Percentiles rank a stretch among this genome's conserved stretches.
Evolutionary conservation across 2,113 vertebrate genomes (phyloP).

Genomic region (Penelope pileata): DNA sequence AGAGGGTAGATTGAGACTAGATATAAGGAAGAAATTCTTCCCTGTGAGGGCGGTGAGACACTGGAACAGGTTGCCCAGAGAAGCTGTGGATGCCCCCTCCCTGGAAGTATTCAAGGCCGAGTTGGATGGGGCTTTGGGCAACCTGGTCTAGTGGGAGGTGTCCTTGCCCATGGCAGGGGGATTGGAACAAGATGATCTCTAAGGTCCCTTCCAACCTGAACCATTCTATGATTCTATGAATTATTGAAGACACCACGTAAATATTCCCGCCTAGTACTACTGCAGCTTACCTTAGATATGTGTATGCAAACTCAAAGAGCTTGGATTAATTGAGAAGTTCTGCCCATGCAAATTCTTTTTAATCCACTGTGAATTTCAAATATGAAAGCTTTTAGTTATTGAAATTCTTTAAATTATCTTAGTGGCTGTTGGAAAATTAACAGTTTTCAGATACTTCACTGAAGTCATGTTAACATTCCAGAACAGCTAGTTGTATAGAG

Average conservation of each 20-base stretch:
- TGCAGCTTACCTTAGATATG: background rate
- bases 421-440: background rate
- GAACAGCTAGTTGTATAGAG: background rate
- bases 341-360: background rate
- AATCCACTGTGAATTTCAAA: background rate
- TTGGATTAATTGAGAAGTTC: background rate
- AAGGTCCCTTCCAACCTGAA: too few species aligned
- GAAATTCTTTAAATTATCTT: background rate
- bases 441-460: background rate
- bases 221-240: too few species aligned
- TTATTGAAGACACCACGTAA: background rate
- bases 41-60: too few species aligned
- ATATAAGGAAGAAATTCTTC: too few species aligned
- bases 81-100: too few species aligned
- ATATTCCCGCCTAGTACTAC: background rate
- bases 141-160: too few species aligned
- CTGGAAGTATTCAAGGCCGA: too few species aligned
- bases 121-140: too few species aligned
- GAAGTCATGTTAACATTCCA: accelerated
- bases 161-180: too few species aligned
- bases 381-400: background rate
- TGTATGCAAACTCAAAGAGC: accelerated
- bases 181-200: too few species aligned
- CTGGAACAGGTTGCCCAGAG: too few species aligned
- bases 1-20: too few species aligned